Percentiles rank a stretch among this genome's conserved stretches.
These are phyloP conservation scores for Etheostoma nigrum DNA, from an alignment of 2,797 vertebrate genomes.

Conservation along the genomic window DNA sequence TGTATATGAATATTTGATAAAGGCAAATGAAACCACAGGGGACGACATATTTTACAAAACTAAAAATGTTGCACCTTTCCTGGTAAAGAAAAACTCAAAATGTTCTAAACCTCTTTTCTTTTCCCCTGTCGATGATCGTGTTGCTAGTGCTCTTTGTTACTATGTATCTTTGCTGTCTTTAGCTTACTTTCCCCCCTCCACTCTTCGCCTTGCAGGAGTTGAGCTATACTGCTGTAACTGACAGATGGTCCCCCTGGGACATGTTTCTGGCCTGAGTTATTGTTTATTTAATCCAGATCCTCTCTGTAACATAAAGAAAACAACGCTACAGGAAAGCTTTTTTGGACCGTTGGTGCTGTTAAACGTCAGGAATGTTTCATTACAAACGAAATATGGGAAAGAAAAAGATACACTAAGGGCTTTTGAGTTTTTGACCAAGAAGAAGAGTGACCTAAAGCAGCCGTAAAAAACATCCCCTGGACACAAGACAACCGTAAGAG, in stretches of 20 bases:
- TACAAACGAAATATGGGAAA: conserved; percentile 8
- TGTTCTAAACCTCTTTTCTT: background rate
- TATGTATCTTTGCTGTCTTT: conserved; percentile 21
- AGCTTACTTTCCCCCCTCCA: conserved; percentile 10
- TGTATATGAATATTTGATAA: conserved; percentile 4
- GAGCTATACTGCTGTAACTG: conserved; percentile 41
- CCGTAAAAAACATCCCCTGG: background rate
- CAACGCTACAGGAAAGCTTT: conserved; percentile 31
- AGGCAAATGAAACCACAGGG: background rate
- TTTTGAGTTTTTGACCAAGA: background rate
- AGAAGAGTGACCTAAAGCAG: background rate
- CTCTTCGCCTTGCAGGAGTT: conserved; percentile 18
- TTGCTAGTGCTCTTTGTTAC: conserved; percentile 20
- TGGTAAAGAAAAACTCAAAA: background rate
- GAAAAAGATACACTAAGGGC: background rate
- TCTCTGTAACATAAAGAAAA: conserved; percentile 36
- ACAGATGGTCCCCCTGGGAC: conserved; percentile 58
- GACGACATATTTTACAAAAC: too few species aligned
- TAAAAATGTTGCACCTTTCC: background rate
- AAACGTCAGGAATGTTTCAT: conserved; percentile 57
- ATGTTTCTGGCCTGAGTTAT: conserved; percentile 45
- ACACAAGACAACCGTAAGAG: background rate
- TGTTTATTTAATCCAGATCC: conserved; percentile 67
- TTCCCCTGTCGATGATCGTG: background rate
- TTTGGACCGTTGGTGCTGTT: conserved; percentile 14